phyloP scores from a whole-genome alignment of 2,113 vertebrate genomes.

The Leucopsar rothschildi region DNA sequence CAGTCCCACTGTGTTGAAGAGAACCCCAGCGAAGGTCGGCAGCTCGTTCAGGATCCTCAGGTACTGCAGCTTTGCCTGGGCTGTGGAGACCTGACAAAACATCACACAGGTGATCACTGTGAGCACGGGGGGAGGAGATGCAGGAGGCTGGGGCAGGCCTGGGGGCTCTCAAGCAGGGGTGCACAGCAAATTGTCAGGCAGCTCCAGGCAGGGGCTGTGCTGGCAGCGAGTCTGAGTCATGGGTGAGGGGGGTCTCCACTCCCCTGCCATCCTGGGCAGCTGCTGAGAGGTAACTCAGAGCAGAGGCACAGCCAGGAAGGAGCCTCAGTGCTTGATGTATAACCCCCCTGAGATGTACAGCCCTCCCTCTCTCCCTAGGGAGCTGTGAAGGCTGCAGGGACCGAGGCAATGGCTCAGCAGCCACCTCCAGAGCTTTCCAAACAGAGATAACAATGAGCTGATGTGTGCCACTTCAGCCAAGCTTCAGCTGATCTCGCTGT shows the following conservation, averaged over 20 bases:
- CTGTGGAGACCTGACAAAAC: slow-evolving; percentile 84
- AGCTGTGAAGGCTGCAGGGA: background rate
- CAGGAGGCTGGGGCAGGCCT: background rate
- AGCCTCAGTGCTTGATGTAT: background rate
- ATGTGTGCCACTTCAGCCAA: background rate
- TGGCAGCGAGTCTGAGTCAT: fast-evolving
- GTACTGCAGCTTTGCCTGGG: slow-evolving; percentile 97
- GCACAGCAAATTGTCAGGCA: fast-evolving
- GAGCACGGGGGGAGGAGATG: background rate
- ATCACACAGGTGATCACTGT: background rate
- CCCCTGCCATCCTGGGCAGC: background rate
- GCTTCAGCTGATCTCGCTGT: background rate
- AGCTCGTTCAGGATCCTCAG: slow-evolving; percentile 95
- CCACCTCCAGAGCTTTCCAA: background rate
- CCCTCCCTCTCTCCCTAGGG: background rate
- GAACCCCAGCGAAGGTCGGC: slow-evolving; percentile 93
- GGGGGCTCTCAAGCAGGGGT: background rate
- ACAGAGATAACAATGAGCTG: background rate
- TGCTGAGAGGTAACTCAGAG: background rate
- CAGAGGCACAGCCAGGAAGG: background rate
- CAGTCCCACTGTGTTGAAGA: slow-evolving; percentile 96
- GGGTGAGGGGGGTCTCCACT: background rate
- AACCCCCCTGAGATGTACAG: background rate
- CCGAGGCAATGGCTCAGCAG: background rate
- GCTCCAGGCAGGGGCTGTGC: background rate